Evolutionary conservation across 2,888 invertebrate species (phyloP), one percentile per base, ranked within the genome.

Genomic region (Ditula angustiorana): DNA sequence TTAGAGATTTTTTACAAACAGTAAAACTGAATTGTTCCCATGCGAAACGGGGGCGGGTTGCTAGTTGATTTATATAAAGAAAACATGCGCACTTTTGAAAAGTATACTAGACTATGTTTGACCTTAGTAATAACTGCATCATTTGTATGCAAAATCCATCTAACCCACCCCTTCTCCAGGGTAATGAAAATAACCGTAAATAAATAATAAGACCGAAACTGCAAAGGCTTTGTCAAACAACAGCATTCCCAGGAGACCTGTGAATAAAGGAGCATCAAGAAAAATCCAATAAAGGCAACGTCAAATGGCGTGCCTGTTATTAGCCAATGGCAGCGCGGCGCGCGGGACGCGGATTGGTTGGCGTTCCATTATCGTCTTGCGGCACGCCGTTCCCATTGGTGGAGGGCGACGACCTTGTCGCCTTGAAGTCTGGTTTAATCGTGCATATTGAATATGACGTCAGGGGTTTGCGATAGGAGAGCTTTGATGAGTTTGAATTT

Each of bases 301-400:
- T 58, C 50, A 44, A 44, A 63, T 44, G 21, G 37, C 21, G 23
- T 30, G 4, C 23, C 19, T 46, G 41, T 49, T 67, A 66, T 44
- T 21, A 60, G 41, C 69, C 67, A 70, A 72, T 70, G 30, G 41
- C 44, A 57, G 30, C 55, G 58, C 63, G 49, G 33, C 67, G 49
- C 41, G 59, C 63, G 63, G 61, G 50, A 37, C 69, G 66, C 64
- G 73, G 72, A 78, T 80, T 78, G 75, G 78, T 66, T 62, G 69
- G 13, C 28, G 52, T 62, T 70, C 58, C 69, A 63, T 74, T 71
- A 71, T 70, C 64, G 58, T 70, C 69, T 70, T 71, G 74, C 66
- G 69, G 66, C 59, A 66, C 67, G 69, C 57, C 70, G n/a, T 50
- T 57, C 61, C 67, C 49, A 82, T 84, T 84, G 84, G 84, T 71